Evolutionary conservation across 2,797 vertebrate species (phyloP), one percentile per base, ranked within the genome.

Genomic region (Margarornis squamiger): DNA sequence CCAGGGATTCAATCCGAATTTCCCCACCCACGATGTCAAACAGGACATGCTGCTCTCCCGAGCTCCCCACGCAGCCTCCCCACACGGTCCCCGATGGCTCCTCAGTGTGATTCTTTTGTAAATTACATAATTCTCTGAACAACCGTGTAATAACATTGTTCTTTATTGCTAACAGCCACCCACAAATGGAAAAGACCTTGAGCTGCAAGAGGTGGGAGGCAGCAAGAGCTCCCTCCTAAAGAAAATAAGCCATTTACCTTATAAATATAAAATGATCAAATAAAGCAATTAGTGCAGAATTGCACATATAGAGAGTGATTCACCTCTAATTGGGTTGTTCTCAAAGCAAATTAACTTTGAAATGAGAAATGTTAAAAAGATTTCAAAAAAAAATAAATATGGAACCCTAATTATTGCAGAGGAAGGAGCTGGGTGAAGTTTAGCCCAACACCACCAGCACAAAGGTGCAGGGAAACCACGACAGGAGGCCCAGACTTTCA

Each of bases 271-370:
- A 84, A 93, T 73, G 78, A 90, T 94, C 82, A 88, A 92, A 92
- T 80, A 80, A 93, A 95, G 92, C 82, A 80, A 88, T 95, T 84
- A 93, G 94, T 29, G 45, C 78, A 36, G 90, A 83, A 92, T 24
- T 90, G 91, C 82, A 83, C 85, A 88, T 78, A 49, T 12, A 83
- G 36, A 72, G 80, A 93, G 92, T 66, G 66, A 92, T 94, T 96
- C 95, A 66, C 90, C 91, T 90, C 76, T 96, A 95, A 95, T 66
- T 93, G 82, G 79, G 82, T 59, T 87, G 68, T 86, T 96, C 91
- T 86, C 91, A 61, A 91, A 88, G 95, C 78, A 93, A 90, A 96
- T 93, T 90, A 94, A 90, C 87, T 94, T 75, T 58, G 73, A 91
- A 91, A 96, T 55, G 70, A 93, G 76, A 87, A 86, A 93, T 65